Conservation (phyloP, 2,797 vertebrate genomes). For the Petrocephalus sullivani region DNA sequence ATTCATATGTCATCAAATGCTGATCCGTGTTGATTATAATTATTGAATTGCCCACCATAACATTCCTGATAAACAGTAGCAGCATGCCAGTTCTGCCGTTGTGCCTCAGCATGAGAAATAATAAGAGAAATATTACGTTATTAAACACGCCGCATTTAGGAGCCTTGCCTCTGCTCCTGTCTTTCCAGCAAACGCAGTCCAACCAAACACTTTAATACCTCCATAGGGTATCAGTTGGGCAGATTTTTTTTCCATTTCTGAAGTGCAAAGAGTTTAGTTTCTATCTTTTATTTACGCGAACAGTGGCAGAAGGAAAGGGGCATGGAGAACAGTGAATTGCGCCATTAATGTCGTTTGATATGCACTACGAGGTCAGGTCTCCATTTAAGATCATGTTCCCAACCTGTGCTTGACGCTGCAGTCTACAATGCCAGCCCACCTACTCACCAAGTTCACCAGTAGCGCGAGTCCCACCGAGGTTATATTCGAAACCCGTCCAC, state of each 20-base stretch:
- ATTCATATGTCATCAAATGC: neutral
- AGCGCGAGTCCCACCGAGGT: neutral
- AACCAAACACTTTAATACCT: neutral
- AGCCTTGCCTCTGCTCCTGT: neutral
- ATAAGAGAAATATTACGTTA: neutral
- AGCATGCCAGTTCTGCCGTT: neutral
- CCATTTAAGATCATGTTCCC: slow-evolving; percentile 5
- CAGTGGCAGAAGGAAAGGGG: neutral
- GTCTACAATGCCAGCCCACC: neutral
- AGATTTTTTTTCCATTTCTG: neutral
- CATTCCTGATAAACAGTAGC: neutral
- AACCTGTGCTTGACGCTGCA: neutral
- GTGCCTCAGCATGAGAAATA: neutral
- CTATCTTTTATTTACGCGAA: slow-evolving; percentile 11
- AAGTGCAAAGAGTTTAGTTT: slow-evolving; percentile 1
- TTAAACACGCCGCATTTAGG: neutral
- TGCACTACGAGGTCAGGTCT: neutral
- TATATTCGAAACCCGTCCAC: too few relatives aligned
- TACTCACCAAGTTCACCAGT: neutral
- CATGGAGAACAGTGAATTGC: neutral
- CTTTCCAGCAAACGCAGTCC: neutral
- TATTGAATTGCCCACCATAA: neutral
- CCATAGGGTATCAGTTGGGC: neutral
- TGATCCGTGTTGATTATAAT: neutral
- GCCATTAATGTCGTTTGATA: neutral